Conservation (phyloP, 1,140 invertebrate genomes). For the Venturia canescens region DNA sequence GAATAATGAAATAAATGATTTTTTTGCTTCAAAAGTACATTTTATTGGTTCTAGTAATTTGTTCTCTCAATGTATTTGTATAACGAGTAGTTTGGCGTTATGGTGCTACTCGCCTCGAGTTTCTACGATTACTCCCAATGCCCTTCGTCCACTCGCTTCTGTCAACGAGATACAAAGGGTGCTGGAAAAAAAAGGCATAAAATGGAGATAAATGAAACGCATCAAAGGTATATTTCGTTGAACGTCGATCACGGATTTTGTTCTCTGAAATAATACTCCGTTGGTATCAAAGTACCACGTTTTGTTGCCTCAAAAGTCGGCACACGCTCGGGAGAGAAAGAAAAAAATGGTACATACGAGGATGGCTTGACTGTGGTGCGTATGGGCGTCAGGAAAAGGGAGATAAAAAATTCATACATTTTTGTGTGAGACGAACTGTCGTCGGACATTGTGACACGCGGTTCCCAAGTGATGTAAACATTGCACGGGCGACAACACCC, state of each 20-base stretch:
- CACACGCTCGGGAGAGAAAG: background rate
- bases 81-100: too few relatives aligned
- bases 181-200: too few relatives aligned
- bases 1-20: too few relatives aligned
- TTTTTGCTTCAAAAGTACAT: too few relatives aligned
- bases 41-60: too few relatives aligned
- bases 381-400: background rate
- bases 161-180: too few relatives aligned
- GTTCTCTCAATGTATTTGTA: too few relatives aligned
- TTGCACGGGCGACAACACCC: background rate
- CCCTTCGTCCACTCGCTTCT: too few relatives aligned
- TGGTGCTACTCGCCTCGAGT: too few relatives aligned
- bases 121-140: too few relatives aligned
- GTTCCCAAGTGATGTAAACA: background rate
- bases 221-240: background rate
- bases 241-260: background rate
- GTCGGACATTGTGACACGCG: background rate
- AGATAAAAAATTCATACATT: background rate
- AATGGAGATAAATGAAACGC: background rate
- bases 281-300: background rate
- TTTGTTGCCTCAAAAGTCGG: background rate
- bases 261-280: background rate
- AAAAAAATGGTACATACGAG: background rate
- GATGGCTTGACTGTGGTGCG: background rate
- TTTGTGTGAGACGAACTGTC: background rate